A percentile compares a stretch with the other conserved stretches of the same genome.
Conservation (phyloP, 1,140 invertebrate genomes). For the silkworm (Bombyx mori) region ASM3026992v2 NC_085117.1:10231501-10232000, state of each 20-base stretch:
- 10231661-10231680: conserved; percentile 2
- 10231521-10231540: too few species aligned
- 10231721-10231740: conserved; percentile 59
- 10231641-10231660: neutral
- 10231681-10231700: conserved; percentile 60
- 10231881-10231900: conserved; percentile 19
- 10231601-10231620: too few species aligned
- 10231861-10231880: conserved; percentile 44
- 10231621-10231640: too few species aligned
- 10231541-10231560: too few species aligned
- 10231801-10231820: neutral
- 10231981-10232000: conserved; percentile 62
- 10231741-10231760: conserved; percentile 45
- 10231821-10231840: conserved; percentile 54
- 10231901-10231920: conserved; percentile 32
- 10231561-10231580: too few species aligned
- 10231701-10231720: conserved; percentile 62
- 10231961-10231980: conserved; percentile 44
- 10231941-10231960: conserved; percentile 29
- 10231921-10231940: conserved; percentile 66
- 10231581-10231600: too few species aligned
- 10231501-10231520: too few species aligned
- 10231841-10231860: conserved; percentile 34
- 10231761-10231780: conserved; percentile 17
- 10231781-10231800: neutral